Evolutionary conservation across 2,113 vertebrate species (phyloP).

Genomic region (Mirounga angustirostris): DNA sequence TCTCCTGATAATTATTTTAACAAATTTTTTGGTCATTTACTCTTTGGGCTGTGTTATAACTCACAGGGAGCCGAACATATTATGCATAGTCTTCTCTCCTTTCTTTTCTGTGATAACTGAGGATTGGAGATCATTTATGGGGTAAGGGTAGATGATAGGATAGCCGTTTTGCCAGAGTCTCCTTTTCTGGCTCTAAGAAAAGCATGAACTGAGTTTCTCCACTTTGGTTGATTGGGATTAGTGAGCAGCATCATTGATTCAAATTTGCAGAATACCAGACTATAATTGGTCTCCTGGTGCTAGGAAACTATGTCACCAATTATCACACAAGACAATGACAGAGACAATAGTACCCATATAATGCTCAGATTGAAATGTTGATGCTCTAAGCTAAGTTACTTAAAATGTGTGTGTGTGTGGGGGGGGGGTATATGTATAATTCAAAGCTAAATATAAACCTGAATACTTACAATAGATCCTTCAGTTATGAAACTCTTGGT

Average conservation of each 20-base stretch:
- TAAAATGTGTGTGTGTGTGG: neutral
- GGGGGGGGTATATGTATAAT: conserved; percentile 12
- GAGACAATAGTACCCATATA: neutral
- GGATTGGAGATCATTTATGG: neutral
- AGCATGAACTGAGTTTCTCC: conserved; percentile 42
- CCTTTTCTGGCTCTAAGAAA: conserved; percentile 36
- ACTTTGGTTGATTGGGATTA: conserved; percentile 21
- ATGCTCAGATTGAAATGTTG: conserved; percentile 57
- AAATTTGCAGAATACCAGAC: conserved; percentile 50
- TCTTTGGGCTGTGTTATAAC: neutral
- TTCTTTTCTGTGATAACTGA: conserved; percentile 50
- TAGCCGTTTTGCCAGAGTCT: conserved; percentile 37
- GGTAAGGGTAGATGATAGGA: neutral
- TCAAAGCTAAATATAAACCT: conserved; percentile 54
- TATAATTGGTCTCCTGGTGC: conserved; percentile 56
- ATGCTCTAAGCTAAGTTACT: conserved; percentile 57
- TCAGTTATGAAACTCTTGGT: conserved; percentile 50
- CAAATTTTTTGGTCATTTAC: conserved; percentile 31
- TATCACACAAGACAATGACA: conserved; percentile 52
- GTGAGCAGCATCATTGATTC: conserved; percentile 44
- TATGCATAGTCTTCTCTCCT: neutral
- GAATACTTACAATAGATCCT: conserved; percentile 39
- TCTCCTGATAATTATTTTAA: conserved; percentile 35
- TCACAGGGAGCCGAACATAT: neutral
- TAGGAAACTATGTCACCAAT: conserved; percentile 28